phyloP scores from a whole-genome alignment of 2,113 vertebrate genomes.

The Cairina moschata region DNA sequence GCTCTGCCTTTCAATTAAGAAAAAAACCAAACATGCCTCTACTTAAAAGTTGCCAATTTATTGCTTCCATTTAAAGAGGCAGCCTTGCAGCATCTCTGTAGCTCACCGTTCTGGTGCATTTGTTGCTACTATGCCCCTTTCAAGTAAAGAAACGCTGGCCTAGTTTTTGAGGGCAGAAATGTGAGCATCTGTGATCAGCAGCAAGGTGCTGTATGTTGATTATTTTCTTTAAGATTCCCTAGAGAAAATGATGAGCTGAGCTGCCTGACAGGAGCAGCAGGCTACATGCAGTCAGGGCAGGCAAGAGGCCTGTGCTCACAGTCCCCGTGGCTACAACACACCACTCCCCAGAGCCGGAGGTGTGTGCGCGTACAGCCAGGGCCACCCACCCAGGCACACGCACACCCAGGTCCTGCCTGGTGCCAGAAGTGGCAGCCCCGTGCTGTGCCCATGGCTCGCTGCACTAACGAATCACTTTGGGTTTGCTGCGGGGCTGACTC shows the following conservation, averaged over 20 bases:
- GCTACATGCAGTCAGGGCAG: not conserved
- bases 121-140: not conserved
- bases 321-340: not conserved
- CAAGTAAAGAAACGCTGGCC: not conserved
- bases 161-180: not conserved
- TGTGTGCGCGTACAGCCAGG: not conserved
- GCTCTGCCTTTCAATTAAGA: not conserved
- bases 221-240: not conserved
- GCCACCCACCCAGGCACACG: not conserved
- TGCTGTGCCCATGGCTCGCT: not conserved
- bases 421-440: not conserved
- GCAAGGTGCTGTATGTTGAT: not conserved
- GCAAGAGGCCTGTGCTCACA: not conserved
- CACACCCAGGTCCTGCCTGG: not conserved
- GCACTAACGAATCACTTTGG: not conserved
- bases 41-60: not conserved
- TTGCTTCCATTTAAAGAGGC: not conserved
- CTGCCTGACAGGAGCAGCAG: not conserved
- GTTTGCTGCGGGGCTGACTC: not conserved
- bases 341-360: not conserved
- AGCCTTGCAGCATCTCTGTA: not conserved
- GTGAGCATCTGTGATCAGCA: not conserved
- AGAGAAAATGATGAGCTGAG: not conserved
- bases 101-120: not conserved
- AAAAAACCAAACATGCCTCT: not conserved